Evolutionary conservation across 1,140 invertebrate genomes (phyloP).

Genomic region (Drosophila parvula): DNA sequence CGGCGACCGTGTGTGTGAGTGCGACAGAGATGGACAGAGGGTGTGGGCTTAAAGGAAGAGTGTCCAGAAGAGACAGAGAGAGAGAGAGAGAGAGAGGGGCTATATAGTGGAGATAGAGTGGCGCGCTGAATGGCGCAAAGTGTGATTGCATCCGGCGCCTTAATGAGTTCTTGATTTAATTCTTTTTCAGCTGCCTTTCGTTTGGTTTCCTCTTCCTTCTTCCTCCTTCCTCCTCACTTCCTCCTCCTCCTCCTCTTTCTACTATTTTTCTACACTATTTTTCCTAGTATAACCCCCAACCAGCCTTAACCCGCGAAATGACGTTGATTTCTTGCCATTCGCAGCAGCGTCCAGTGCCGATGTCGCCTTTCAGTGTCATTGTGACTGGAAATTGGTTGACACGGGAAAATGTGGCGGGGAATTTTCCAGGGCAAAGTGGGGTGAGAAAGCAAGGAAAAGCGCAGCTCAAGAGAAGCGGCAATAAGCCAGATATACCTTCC

Average conservation of each 20-base stretch:
- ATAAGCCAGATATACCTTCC: slow-evolving; percentile 20
- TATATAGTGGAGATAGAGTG: slow-evolving; percentile 46
- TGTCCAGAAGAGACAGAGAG: background rate
- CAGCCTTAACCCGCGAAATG: slow-evolving; percentile 38
- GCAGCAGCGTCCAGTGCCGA: slow-evolving; percentile 66
- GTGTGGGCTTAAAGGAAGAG: background rate
- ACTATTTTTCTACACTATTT: slow-evolving; percentile 14
- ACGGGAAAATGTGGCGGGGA: slow-evolving; percentile 10
- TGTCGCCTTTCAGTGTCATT: slow-evolving; percentile 71
- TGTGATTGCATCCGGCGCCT: slow-evolving; percentile 83
- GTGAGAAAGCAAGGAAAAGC: background rate
- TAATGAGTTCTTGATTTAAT: slow-evolving; percentile 84
- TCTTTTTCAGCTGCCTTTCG: slow-evolving; percentile 79
- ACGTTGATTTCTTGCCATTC: slow-evolving; percentile 81
- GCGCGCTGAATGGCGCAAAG: slow-evolving; percentile 79
- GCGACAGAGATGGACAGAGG: slow-evolving; percentile 4
- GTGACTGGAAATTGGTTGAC: slow-evolving; percentile 70
- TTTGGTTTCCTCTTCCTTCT: slow-evolving; percentile 59
- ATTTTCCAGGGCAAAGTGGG: background rate
- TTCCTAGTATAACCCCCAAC: slow-evolving; percentile 7
- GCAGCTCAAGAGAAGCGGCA: slow-evolving; percentile 36
- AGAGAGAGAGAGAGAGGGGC: background rate
- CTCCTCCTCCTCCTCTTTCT: background rate
- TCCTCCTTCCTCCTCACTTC: background rate
- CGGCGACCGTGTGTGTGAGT: slow-evolving; percentile 7